Percentiles rank a stretch among this genome's conserved stretches.
These are phyloP conservation scores for Drosophila histrio DNA, from an alignment of 2,888 invertebrate species.

Conservation along the genomic window DNA sequence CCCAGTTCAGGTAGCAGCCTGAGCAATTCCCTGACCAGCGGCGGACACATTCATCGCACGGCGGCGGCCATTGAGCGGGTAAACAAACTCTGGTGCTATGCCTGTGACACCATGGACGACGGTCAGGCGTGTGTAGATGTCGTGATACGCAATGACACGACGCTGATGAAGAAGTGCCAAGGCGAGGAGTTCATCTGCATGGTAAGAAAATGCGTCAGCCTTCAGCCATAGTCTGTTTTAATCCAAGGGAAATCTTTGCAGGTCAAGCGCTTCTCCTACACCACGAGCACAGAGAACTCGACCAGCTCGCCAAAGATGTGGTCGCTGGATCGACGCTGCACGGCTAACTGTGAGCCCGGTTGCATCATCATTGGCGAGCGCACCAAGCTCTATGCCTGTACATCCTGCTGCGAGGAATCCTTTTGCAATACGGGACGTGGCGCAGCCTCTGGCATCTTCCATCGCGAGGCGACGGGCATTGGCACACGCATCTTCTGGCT, in stretches of 20 bases:
- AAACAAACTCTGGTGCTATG: conserved; percentile 92
- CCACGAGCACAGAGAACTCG: conserved; percentile 91
- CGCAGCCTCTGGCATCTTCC: conserved; percentile 68
- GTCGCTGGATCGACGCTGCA: conserved; percentile 93
- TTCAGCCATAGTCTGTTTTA: not conserved
- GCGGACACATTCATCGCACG: conserved; percentile 88
- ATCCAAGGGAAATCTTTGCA: conserved; percentile 19
- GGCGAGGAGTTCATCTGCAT: conserved; percentile 91
- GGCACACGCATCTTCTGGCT: conserved; percentile 72
- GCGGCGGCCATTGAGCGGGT: conserved; percentile 90
- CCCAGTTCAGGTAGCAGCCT: conserved; percentile 64
- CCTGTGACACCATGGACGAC: conserved; percentile 91
- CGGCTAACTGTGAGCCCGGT: conserved; percentile 92
- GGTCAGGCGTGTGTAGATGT: conserved; percentile 88
- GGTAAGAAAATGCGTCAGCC: conserved; percentile 84
- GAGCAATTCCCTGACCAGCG: conserved; percentile 84
- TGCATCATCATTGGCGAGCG: conserved; percentile 95
- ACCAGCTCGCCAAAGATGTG: conserved; percentile 91
- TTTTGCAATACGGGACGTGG: conserved; percentile 91
- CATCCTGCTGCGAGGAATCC: conserved; percentile 91
- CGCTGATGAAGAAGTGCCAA: conserved; percentile 89
- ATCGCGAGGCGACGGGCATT: conserved; percentile 79
- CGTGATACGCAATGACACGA: conserved; percentile 85
- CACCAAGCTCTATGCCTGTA: conserved; percentile 94
- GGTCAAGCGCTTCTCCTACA: conserved; percentile 93